Percentiles rank a stretch among this genome's conserved stretches.
These are phyloP conservation scores for Scarus forsteni DNA, from an alignment of 2,797 vertebrate genomes.

Conservation along the genomic window DNA sequence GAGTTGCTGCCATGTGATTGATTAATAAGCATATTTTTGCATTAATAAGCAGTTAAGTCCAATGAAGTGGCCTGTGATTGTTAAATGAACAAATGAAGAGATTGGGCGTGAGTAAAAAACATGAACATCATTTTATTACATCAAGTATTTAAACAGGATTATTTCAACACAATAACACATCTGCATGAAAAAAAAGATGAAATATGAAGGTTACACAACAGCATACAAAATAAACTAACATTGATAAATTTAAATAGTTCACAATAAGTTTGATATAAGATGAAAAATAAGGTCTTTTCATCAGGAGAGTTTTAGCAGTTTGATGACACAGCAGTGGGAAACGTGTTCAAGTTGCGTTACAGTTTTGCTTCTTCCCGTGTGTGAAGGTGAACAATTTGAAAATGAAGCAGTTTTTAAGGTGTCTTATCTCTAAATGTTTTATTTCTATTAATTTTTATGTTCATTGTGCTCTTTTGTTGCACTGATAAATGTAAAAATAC, in stretches of 20 bases:
- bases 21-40: too few species aligned
- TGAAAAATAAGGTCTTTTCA: conserved; percentile 72
- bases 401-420: conserved; percentile 17
- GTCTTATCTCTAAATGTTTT: conserved; percentile 14
- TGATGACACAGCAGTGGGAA: conserved; percentile 74
- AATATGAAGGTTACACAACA: conserved; percentile 81
- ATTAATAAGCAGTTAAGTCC: too few species aligned
- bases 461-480: conserved; percentile 23
- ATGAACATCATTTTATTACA: conserved; percentile 81
- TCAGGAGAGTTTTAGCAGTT: conserved; percentile 72
- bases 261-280: conserved; percentile 80
- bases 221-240: conserved; percentile 79
- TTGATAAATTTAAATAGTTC: conserved; percentile 84
- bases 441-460: not conserved
- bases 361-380: conserved; percentile 50
- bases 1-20: too few species aligned
- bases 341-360: conserved; percentile 79
- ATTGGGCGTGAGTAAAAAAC: conserved; percentile 60
- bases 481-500: conserved; percentile 40
- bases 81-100: conserved; percentile 57
- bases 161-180: conserved; percentile 77
- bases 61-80: not conserved
- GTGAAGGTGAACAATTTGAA: conserved; percentile 30
- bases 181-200: conserved; percentile 67
- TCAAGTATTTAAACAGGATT: conserved; percentile 74